Evolutionary conservation across 2,888 invertebrate genomes (phyloP), one percentile per base, ranked within the genome.

Genomic region (Chelonus formosanus): DNA sequence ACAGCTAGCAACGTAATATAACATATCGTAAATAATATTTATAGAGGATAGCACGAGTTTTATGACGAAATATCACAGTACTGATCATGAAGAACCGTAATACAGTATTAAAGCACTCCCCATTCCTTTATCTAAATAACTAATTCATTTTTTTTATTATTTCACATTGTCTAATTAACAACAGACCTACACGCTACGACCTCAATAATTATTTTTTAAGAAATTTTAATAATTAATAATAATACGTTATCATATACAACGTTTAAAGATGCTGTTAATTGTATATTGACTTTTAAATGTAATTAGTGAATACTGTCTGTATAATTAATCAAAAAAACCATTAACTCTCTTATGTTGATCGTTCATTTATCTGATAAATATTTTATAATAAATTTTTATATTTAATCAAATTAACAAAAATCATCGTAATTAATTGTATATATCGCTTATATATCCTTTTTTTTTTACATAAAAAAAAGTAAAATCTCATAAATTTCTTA

Each of bases 1-100:
- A 50, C 35, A 60, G 50, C 7, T 45, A 60, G 3, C 5, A 10
- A 48, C 20, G 36, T 50, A 60, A 40, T 40, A 52, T 47, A 59
- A 47, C 55, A 43, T 55, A 40, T 52, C 20, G 31, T 52, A 43
- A 60, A 60, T 52, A 60, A 60, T 20, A 20, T 20, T 20, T 20
- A 20, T 20, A 20, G 20, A 45, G 50, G 47, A 55, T 67, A 67
- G 65, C 69, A 71, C 79, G 75, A 76, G 78, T 79, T 76, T 53
- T 75, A 78, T 76, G 79, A 79, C 77, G 77, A 80, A 80, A 76
- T 82, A 82, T 82, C 82, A 82, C 82, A 82, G 81, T 79, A 78
- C 74, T 76, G 78, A 77, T 76, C 74, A 77, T 74, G 77, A 77
- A 75, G 20, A 20, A 20, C 74, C 78, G 74, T 71, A 73, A 69